These are phyloP conservation scores for Pollachius pollachius DNA, from an alignment of 2,113 vertebrate genomes.

Conservation along the genomic window DNA sequence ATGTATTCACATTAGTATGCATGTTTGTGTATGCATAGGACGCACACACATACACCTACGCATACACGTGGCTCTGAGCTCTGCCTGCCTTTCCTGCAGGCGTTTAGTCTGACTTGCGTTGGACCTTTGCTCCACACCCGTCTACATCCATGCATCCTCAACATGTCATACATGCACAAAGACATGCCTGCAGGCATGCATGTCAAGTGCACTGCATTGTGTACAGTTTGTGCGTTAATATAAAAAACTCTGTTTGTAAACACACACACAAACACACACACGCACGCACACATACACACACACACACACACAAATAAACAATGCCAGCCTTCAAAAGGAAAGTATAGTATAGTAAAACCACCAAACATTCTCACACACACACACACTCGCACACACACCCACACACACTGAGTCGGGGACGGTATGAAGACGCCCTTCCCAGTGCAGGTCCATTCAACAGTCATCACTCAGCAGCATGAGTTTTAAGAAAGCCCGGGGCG, in stretches of 20 bases:
- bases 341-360: no score
- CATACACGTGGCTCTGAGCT: not conserved
- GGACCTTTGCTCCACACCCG: no score
- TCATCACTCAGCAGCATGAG: not conserved
- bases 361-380: not conserved
- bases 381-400: not conserved
- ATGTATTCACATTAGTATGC: not conserved
- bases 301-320: no score
- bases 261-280: not conserved
- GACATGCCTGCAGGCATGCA: not conserved
- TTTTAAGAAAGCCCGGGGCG: not conserved
- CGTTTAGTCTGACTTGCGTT: no score
- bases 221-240: no score
- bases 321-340: no score
- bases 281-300: not conserved
- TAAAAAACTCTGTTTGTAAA: not conserved
- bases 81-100: no score
- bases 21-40: no score
- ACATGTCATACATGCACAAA: not conserved
- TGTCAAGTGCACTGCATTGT: no score
- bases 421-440: no score
- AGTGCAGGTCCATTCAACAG: no score
- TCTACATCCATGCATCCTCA: not conserved
- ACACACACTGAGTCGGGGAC: no score
- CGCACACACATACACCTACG: conserved; percentile 1